Percentiles rank a stretch among this genome's conserved stretches.
Conservation (phyloP, 2,797 vertebrate genomes). For the Ctenosaura bakeri region DNA sequence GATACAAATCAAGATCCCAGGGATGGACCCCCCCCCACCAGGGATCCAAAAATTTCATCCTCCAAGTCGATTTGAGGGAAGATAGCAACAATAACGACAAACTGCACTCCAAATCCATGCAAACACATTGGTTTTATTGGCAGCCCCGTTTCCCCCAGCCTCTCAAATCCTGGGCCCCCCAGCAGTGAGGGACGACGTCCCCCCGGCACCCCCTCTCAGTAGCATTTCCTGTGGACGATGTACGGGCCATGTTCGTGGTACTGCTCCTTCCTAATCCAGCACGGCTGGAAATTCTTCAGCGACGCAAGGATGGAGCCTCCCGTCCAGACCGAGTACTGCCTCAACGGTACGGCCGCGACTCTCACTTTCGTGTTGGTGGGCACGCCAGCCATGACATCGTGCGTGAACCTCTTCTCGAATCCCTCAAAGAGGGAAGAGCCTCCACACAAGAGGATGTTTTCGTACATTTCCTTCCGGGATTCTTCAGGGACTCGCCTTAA, state of each 20-base stretch:
- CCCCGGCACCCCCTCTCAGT: conserved; percentile 38
- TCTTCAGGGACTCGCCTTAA: conserved; percentile 51
- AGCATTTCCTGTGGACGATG: conserved; percentile 72
- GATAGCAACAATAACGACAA: neutral
- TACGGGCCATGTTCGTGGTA: conserved; percentile 69
- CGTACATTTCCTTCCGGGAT: conserved; percentile 18
- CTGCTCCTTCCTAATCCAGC: conserved; percentile 69
- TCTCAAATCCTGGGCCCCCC: neutral
- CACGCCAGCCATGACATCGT: conserved; percentile 38
- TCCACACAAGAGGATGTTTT: conserved; percentile 69
- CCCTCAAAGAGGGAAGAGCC: conserved; percentile 72
- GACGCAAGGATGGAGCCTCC: conserved; percentile 76
- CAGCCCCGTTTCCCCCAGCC: neutral
- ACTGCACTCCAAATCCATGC: neutral
- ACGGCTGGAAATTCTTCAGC: conserved; percentile 66
- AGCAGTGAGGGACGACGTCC: too few relatives aligned
- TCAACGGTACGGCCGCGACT: conserved; percentile 48
- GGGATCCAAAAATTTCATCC: too few relatives aligned
- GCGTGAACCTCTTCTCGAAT: conserved; percentile 55
- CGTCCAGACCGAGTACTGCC: conserved; percentile 65
- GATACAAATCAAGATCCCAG: too few relatives aligned
- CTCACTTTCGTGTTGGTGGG: neutral
- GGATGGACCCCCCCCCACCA: too few relatives aligned
- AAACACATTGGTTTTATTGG: neutral
- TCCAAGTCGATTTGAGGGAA: too few relatives aligned